These are phyloP conservation scores for Macrobrachium nipponense DNA, from an alignment of 1,140 invertebrate genomes.

Conservation along the genomic window DNA sequence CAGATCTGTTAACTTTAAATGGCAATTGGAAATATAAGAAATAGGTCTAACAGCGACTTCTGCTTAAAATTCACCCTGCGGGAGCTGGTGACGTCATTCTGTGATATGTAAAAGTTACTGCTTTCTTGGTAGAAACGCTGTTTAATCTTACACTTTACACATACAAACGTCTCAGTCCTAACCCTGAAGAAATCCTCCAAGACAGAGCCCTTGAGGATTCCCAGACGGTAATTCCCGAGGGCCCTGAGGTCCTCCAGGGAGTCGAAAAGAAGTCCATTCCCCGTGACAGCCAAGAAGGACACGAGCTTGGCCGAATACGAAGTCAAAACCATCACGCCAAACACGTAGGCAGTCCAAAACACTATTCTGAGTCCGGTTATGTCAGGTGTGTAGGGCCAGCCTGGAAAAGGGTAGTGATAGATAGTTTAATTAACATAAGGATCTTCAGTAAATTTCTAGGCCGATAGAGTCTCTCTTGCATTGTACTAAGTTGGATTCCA, in stretches of 20 bases:
- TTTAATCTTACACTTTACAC: too few species aligned
- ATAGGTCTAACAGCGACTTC: background rate
- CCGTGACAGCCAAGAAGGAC: conserved; percentile 59
- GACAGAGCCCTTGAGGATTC: conserved; percentile 56
- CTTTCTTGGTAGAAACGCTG: too few species aligned
- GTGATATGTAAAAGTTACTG: too few species aligned
- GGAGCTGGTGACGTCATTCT: too few species aligned
- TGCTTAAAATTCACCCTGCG: too few species aligned
- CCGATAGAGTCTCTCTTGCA: conserved; percentile 26
- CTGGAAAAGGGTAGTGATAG: conserved; percentile 2
- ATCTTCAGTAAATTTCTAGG: too few species aligned
- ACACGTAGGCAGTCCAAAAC: conserved; percentile 55
- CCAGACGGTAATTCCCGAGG: conserved; percentile 47
- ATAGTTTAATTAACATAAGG: background rate
- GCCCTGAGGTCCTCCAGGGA: conserved; percentile 45
- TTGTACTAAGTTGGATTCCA: background rate
- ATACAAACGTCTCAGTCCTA: background rate
- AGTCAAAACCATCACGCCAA: conserved; percentile 49
- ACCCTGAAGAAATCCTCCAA: conserved; percentile 59
- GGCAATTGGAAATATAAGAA: background rate
- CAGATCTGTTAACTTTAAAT: background rate
- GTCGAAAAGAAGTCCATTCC: conserved; percentile 48
- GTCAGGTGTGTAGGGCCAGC: conserved; percentile 48
- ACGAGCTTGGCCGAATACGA: conserved; percentile 63
- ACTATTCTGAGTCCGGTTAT: conserved; percentile 15